Percentiles rank a stretch among this genome's conserved stretches.
phyloP scores from a whole-genome alignment of 2,888 invertebrate genomes.

The Xylocampa areola region DNA sequence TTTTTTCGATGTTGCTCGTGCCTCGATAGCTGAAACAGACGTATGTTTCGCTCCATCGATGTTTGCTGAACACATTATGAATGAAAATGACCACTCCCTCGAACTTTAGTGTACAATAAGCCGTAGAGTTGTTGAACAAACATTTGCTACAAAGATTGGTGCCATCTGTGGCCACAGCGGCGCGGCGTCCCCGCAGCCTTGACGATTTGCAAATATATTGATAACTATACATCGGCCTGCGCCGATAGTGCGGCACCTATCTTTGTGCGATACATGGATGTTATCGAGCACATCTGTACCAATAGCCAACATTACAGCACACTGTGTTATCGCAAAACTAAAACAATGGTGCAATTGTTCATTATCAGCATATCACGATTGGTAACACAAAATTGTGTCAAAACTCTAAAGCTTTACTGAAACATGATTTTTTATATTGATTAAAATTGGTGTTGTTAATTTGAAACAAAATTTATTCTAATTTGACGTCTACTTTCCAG shows the following conservation, averaged over 20 bases:
- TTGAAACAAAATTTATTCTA: conserved; percentile 88
- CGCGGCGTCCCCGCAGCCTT: conserved; percentile 47
- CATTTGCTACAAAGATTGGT: conserved; percentile 67
- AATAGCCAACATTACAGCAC: conserved; percentile 67
- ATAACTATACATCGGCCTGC: conserved; percentile 43
- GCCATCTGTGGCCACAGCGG: conserved; percentile 49
- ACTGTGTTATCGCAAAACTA: conserved; percentile 71
- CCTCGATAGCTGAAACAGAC: conserved; percentile 20
- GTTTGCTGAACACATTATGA: conserved; percentile 33
- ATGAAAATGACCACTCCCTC: conserved; percentile 66
- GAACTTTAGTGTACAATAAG: conserved; percentile 65
- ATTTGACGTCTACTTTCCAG: conserved; percentile 89
- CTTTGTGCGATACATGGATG: conserved; percentile 72
- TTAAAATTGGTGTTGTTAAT: conserved; percentile 83
- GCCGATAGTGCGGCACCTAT: conserved; percentile 61
- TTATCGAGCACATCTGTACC: conserved; percentile 76
- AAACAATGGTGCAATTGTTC: conserved; percentile 66
- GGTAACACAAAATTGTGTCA: conserved; percentile 85
- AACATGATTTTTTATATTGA: conserved; percentile 65
- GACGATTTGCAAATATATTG: conserved; percentile 50
- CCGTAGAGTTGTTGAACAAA: conserved; percentile 71
- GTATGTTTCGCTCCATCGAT: conserved; percentile 22
- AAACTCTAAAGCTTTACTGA: conserved; percentile 71
- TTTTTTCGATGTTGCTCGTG: conserved; percentile 43
- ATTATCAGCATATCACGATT: conserved; percentile 72